Evolutionary conservation across 2,113 vertebrate species (phyloP), one percentile per base, ranked within the genome.

Genomic region (Chaetura pelagica): DNA sequence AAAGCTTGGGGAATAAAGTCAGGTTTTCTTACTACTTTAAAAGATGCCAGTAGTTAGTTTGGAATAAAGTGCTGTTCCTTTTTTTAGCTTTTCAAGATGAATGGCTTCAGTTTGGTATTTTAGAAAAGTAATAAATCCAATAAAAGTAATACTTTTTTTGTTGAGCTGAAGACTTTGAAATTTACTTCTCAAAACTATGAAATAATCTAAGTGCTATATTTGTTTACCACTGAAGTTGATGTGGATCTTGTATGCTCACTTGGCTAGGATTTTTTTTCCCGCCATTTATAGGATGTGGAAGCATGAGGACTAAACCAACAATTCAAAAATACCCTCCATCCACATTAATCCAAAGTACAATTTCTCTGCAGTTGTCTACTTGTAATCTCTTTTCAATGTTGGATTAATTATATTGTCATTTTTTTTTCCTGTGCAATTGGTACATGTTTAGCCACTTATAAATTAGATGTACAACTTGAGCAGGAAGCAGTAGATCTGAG

Each of bases 361-460:
- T 92, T 89, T 59, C 51, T 91, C 79, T 95, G 32, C 77, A 66
- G 54, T 73, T 91, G 80, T 74, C 78, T 89, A 49, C 35, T 48
- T 77, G 75, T 57, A 59, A 95, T 71, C 58, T 76, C 15, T 72
- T 84, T 93, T 96, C 78, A 76, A 79, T 59, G 90, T 92, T 35
- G 93, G 40, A 62, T 89, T 84, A 94, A 48, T 87, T 78, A 76
- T 40, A 24, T 86, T 75, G 72, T 72, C 49, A 13, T 67, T 62
- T 72, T 90, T 79, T 51, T 48, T 20, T 74, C 52, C 52, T 87
- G 49, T 97, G 80, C 86, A 96, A 34, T 58, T 96, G 89, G 84
- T 66, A 69, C 69, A 82, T 66, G 32, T 90, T 96, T 83, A 94
- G 90, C 76, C 74, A 90, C 35, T 93, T 94, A 76, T 73, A 96